Evolutionary conservation across 2,888 invertebrate species (phyloP), one percentile per base, ranked within the genome.

Genomic region (Drosophila limbata): DNA sequence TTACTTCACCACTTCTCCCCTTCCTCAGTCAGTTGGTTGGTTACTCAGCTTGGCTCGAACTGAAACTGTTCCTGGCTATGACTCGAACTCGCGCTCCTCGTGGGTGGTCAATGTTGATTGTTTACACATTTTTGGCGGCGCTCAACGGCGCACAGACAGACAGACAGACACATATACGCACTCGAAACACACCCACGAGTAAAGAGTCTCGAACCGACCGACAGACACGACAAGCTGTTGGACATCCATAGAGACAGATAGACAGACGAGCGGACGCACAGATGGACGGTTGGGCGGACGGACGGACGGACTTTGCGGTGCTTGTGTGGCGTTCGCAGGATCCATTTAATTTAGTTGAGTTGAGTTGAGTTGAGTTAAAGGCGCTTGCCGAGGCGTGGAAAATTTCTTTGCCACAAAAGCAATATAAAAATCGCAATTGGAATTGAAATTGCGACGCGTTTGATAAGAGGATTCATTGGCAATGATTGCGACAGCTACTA

Each of bases 51-150:
- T 42, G 45, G 25, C 40, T 37, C 45, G 25, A 35, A 25, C 56
- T 21, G 50, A 19, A 21, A 19, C 21, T 31, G 57, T 60, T 64
- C 33, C 37, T 56, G 48, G 57, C 53, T 51, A 28, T 28, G 25
- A 25, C 69, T 57, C 8, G 35, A 21, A 21, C 33, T 48, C 19
- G 48, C 17, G 37, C 25, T 35, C 59, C 71, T 53, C 39, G 67
- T 84, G 73, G 88, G 75, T 65, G 83, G 80, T 65, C 83, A 71
- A 77, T 82, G 83, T 82, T 88, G 85, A 84, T 82, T 84, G 85
- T 85, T 85, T 84, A 85, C 83, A 88, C 83, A 85, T 85, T 88
- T 84, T 84, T 84, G 83, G 88, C 68, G 80, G 80, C 70, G 68
- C 48, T 68, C 52, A 62, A 35, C 64, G 64, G 51, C 68, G 60